These are phyloP conservation scores for Aphaenogaster rudis DNA, from an alignment of 1,140 invertebrate species.

Conservation along the genomic window DNA sequence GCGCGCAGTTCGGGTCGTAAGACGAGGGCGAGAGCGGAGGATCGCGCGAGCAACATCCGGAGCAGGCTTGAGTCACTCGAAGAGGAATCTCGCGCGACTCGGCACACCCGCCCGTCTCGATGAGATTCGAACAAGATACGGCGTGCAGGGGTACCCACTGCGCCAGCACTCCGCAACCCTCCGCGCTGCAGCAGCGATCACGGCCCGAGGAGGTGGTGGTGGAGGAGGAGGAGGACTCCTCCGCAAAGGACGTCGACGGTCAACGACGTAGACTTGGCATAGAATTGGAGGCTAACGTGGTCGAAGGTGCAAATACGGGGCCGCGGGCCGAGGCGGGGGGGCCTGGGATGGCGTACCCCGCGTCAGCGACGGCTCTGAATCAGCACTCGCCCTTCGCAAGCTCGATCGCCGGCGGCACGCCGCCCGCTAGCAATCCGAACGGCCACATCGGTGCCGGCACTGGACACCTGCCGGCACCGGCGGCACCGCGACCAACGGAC, in stretches of 20 bases:
- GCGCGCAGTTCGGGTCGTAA: not conserved
- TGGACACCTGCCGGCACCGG: constrained; percentile 89
- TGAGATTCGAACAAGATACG: constrained; percentile 87
- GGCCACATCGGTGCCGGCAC: constrained; percentile 79
- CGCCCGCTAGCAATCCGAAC: constrained; percentile 80
- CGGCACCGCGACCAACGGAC: constrained; percentile 93
- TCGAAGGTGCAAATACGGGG: constrained; percentile 85
- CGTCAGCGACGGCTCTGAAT: constrained; percentile 85
- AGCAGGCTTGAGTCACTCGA: constrained; percentile 81
- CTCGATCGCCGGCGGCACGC: constrained; percentile 71
- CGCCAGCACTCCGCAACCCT: constrained; percentile 87
- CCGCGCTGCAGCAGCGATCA: constrained; percentile 80
- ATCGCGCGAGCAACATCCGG: constrained; percentile 24
- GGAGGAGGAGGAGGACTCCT: constrained; percentile 80
- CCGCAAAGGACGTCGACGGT: constrained; percentile 76
- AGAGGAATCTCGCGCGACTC: constrained; percentile 85
- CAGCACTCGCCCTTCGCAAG: constrained; percentile 85
- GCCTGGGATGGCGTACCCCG: constrained; percentile 87
- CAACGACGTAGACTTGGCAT: constrained; percentile 71
- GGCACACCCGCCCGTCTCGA: constrained; percentile 84
- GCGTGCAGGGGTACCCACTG: constrained; percentile 87
- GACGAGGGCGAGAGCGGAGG: constrained; percentile 10
- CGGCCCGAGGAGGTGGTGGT: constrained; percentile 72
- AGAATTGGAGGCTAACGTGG: constrained; percentile 82
- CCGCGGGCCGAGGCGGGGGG: constrained; percentile 85